Evolutionary conservation across 2,797 vertebrate species (phyloP), one percentile per base, ranked within the genome.

Genomic region (Perodicticus potto): DNA sequence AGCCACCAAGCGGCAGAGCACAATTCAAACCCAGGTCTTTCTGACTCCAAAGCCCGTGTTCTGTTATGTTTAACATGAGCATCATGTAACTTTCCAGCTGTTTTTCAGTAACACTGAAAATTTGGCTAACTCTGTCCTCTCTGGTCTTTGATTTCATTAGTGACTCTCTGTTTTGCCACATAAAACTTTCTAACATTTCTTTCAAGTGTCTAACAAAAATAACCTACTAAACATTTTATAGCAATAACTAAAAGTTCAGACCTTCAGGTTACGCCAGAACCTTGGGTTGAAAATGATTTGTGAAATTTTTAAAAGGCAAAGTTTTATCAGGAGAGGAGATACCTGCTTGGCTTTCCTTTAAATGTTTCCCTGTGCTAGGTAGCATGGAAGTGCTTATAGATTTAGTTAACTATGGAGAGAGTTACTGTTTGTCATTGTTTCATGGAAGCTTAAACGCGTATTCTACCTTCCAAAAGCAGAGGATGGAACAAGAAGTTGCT

Each of bases 161-260:
- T 72, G 80, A 76, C 22, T 84, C 59, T 73, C 67, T 91, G 4
- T 67, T 89, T 94, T 84, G 14, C 29, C 32, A 0, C 22, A 63
- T 67, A 81, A 81, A 84, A 81, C 11, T 29, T 57, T 43, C 37
- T 37, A 13, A 20, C 7, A 37, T 89, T 94, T 91, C 29, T 81
- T 94, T 53, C 23, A 34, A 95, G 32, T 5, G 43, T 19, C 72
- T 59, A 67, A 67, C n/a, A 67, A 17, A 55, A 84, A 83, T 93
- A 72, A 25, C 12, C n/a, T 19, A 43, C 14, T 34, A 34, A 81
- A 19, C 70, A 76, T 82, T 86, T 72, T 73, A 81, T n/a, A n/a
- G 37, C 17, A 93, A 94, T 53, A 80, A 65, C 16, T 91, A 69
- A 95, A 91, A 82, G 37, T 80, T 57, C 40, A 78, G 29, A 49